phyloP scores from a whole-genome alignment of 2,113 vertebrate genomes.

The Platysternon megacephalum region DNA sequence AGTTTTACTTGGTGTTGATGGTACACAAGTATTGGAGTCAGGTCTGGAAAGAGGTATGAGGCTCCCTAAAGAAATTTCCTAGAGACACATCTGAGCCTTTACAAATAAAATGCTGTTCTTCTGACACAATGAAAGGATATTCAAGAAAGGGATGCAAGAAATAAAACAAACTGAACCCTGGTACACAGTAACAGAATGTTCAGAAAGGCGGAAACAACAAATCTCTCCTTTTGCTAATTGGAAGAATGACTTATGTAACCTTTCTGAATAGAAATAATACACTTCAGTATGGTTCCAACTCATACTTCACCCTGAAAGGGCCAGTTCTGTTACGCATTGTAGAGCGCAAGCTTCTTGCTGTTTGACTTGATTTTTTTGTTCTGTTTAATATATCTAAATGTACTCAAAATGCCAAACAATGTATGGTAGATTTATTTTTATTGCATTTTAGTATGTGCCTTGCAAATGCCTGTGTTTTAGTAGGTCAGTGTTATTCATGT shows the following conservation, averaged over 20 bases:
- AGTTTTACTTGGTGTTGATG: background rate
- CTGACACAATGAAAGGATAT: background rate
- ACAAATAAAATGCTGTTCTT: background rate
- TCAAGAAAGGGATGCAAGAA: background rate
- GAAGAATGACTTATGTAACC: background rate
- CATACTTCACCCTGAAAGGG: slow-evolving; percentile 1
- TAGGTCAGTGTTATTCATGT: background rate
- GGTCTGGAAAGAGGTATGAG: background rate
- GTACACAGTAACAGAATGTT: background rate
- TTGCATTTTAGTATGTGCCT: slow-evolving; percentile 51
- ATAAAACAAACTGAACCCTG: background rate
- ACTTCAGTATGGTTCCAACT: slow-evolving; percentile 7
- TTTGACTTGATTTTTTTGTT: slow-evolving; percentile 24
- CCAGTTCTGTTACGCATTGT: background rate
- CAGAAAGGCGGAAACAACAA: background rate
- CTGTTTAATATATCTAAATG: slow-evolving; percentile 69
- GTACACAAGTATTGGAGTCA: background rate
- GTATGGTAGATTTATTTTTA: background rate
- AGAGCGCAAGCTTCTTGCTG: slow-evolving; percentile 25
- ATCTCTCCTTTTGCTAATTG: background rate
- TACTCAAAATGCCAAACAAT: slow-evolving; percentile 50
- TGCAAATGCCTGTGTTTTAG: slow-evolving; percentile 39
- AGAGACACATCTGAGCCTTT: slow-evolving; percentile 17
- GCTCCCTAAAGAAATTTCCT: background rate
- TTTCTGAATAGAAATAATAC: background rate